A percentile compares a stretch with the other conserved stretches of the same genome.
Evolutionary conservation across 2,888 invertebrate genomes (phyloP).

Genomic region (Ochropleura leucogaster): DNA sequence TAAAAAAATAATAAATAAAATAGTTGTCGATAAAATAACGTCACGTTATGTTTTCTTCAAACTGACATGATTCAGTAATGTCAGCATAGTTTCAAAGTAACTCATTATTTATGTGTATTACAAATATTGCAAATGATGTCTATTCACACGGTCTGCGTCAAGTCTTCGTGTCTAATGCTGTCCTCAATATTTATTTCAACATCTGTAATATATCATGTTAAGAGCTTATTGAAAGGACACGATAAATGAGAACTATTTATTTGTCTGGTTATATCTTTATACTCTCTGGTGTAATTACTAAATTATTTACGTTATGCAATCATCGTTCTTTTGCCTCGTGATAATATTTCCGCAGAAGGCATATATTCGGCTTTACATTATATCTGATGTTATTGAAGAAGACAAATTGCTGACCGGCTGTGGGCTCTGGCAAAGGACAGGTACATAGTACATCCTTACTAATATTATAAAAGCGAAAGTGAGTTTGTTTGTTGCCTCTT

Average conservation of each 20-base stretch:
- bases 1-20: too few relatives aligned
- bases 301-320: background rate
- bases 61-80: slow-evolving; percentile 2
- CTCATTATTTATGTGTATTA: slow-evolving; percentile 25
- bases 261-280: slow-evolving; percentile 3
- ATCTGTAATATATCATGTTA: slow-evolving; percentile 46
- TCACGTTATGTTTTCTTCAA: background rate
- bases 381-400: background rate
- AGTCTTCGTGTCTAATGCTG: slow-evolving; percentile 35
- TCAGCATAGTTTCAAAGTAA: slow-evolving; percentile 10
- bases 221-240: slow-evolving; percentile 33
- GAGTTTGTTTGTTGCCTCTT: too few relatives aligned
- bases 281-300: background rate
- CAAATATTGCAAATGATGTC: slow-evolving; percentile 32
- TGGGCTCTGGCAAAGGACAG: background rate
- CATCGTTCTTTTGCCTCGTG: background rate
- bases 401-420: background rate
- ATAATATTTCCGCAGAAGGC: background rate
- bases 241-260: slow-evolving; percentile 28
- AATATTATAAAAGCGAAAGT: too few relatives aligned
- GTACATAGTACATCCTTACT: too few relatives aligned
- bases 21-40: background rate
- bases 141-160: slow-evolving; percentile 44
- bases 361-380: background rate
- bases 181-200: slow-evolving; percentile 46